These are phyloP conservation scores for Drosophila nannoptera DNA, from an alignment of 1,140 invertebrate species.

Conservation along the genomic window DNA sequence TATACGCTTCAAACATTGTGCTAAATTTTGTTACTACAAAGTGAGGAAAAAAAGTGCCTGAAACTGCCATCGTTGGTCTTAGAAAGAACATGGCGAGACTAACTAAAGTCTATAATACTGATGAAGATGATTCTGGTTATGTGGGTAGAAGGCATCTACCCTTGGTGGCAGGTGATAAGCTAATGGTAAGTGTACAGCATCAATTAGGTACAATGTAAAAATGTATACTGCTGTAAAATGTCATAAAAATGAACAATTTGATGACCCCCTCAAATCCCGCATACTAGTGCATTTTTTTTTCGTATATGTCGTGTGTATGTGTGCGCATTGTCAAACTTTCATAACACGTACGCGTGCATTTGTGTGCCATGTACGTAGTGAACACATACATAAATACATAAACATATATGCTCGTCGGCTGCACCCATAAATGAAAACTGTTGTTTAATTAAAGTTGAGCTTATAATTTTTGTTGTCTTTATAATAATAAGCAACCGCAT, in stretches of 20 bases:
- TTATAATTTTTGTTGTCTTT: background rate
- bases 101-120: constrained; percentile 75
- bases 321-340: constrained; percentile 51
- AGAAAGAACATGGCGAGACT: constrained; percentile 74
- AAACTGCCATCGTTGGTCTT: constrained; percentile 61
- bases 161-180: constrained; percentile 71
- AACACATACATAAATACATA: constrained; percentile 21
- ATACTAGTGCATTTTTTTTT: constrained; percentile 40
- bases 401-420: constrained; percentile 12
- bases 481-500: constrained; percentile 4
- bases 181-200: constrained; percentile 59
- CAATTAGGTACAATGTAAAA: background rate
- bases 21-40: constrained; percentile 55
- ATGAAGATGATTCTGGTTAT: constrained; percentile 71
- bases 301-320: constrained; percentile 12
- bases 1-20: constrained; percentile 33
- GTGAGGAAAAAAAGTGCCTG: constrained; percentile 60
- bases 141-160: constrained; percentile 75
- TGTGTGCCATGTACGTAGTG: constrained; percentile 40
- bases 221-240: constrained; percentile 5
- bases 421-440: constrained; percentile 41
- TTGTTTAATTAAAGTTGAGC: constrained; percentile 56
- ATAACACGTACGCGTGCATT: constrained; percentile 44
- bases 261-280: constrained; percentile 43
- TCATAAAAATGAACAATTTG: constrained; percentile 40